Base-by-base conservation (phyloP, 2,888 invertebrate genomes). In the Aquatica leii region DNA sequence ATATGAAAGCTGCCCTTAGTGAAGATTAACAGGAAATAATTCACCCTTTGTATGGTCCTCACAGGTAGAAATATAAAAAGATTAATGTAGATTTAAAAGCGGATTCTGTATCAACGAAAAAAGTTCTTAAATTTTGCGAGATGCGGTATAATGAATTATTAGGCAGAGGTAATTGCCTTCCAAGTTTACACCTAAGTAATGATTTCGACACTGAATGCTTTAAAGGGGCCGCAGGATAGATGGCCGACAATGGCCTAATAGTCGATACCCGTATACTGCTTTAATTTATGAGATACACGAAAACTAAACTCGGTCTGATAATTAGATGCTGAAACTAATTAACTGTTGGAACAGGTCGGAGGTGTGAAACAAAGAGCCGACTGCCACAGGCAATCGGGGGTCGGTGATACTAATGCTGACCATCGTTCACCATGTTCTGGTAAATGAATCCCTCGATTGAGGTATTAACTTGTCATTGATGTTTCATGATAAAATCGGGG, bases 321-420 rank as follows among this genome's bases (percentile, higher is more conserved):
- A 82, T 83, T 83, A 82, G 82, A 82, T 81, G 83, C 79, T 82
- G 82, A 82, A 82, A 82, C 82, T 83, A 83, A 83, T 83, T 83
- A 83, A 82, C 82, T 77, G 79, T 77, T 74, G 77, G 78, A 79
- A 77, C 78, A 76, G 73, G 76, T 78, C 77, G 76, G 77, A 82
- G 82, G 82, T 82, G 82, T 82, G 82, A 82, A 82, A 81, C 81
- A 82, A 82, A 82, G 81, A 78, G 77, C 81, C 80, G 79, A 76
- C 76, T 67, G 78, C 79, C 77, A 74, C 70, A 67, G 77, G 78
- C 65, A 46, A 61, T 58, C 50, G 54, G 65, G 65, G 83, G 82
- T 81, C 81, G 82, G 81, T 82, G 70, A 68, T 70, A 70, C 82
- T 82, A 76, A 80, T 79, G 83, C 81, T 83, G 63, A 83, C 84